These are phyloP conservation scores for Piprites chloris DNA, from an alignment of 2,113 vertebrate genomes.

Conservation along the genomic window DNA sequence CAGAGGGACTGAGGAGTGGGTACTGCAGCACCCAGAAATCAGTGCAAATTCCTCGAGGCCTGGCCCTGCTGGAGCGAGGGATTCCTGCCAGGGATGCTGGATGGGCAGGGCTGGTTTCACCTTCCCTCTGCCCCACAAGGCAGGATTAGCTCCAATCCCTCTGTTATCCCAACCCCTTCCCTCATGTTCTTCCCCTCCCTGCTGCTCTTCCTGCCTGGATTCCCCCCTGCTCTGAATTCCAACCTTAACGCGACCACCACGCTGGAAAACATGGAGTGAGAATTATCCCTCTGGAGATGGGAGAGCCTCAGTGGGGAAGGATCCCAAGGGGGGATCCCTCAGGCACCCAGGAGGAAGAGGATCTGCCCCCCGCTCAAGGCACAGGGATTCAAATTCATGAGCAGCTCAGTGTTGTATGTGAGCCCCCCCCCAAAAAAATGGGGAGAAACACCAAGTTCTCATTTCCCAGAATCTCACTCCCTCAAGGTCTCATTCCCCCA, in stretches of 20 bases:
- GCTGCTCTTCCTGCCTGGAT: not conserved
- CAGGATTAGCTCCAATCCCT: not conserved
- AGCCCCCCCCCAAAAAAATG: rapidly evolving
- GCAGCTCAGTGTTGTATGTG: rapidly evolving
- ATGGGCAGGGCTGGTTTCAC: not conserved
- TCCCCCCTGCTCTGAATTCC: not conserved
- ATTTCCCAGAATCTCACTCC: no score
- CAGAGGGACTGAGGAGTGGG: no score
- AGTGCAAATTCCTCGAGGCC: not conserved
- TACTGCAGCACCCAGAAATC: no score
- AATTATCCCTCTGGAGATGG: not conserved
- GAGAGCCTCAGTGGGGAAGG: not conserved
- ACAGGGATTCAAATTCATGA: not conserved
- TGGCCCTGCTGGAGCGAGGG: rapidly evolving
- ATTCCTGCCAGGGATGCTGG: not conserved
- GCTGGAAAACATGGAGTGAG: not conserved
- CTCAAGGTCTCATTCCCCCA: no score
- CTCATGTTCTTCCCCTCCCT: rapidly evolving
- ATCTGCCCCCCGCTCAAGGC: not conserved
- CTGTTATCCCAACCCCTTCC: not conserved
- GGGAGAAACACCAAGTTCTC: not conserved
- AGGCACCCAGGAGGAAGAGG: not conserved
- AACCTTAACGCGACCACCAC: rapidly evolving
- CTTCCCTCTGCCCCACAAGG: not conserved
- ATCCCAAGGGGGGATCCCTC: not conserved